Conservation (phyloP, 2,888 invertebrate genomes). For the Oligia fasciuncula region DNA sequence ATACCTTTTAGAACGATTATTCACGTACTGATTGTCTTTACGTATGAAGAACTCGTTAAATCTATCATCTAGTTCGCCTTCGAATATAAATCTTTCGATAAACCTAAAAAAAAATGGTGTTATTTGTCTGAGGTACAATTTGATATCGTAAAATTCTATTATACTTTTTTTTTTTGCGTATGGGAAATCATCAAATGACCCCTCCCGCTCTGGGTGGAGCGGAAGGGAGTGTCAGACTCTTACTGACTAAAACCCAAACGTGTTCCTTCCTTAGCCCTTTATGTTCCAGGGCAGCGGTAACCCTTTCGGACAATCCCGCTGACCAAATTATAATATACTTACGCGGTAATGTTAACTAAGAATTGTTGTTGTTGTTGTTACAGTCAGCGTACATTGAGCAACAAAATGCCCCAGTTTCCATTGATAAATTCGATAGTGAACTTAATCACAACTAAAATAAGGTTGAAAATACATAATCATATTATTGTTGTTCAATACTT, state of each 20-base stretch:
- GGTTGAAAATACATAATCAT: not conserved
- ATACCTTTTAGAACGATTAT: slow-evolving; percentile 91
- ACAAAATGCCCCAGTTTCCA: not conserved
- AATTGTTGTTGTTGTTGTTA: not conserved
- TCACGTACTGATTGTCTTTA: slow-evolving; percentile 91
- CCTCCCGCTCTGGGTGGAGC: too few species aligned
- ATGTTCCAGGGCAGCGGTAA: too few species aligned
- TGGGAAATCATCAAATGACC: too few species aligned
- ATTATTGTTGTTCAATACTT: slow-evolving; percentile 55
- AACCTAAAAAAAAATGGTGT: slow-evolving; percentile 83
- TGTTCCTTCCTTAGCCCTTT: too few species aligned
- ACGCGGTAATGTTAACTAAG: not conserved
- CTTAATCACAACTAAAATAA: not conserved
- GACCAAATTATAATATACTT: not conserved
- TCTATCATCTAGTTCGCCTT: slow-evolving; percentile 94
- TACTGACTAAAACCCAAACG: too few species aligned
- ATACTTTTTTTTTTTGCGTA: not conserved
- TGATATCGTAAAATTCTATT: not conserved
- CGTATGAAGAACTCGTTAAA: slow-evolving; percentile 96
- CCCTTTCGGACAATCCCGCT: too few species aligned
- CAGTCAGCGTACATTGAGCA: not conserved
- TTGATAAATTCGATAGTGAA: not conserved
- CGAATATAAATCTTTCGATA: slow-evolving; percentile 95
- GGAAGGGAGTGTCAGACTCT: too few species aligned
- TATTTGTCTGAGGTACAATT: slow-evolving; percentile 1